phyloP scores from a whole-genome alignment of 2,113 vertebrate species.

The Puntigrus tetrazona region DNA sequence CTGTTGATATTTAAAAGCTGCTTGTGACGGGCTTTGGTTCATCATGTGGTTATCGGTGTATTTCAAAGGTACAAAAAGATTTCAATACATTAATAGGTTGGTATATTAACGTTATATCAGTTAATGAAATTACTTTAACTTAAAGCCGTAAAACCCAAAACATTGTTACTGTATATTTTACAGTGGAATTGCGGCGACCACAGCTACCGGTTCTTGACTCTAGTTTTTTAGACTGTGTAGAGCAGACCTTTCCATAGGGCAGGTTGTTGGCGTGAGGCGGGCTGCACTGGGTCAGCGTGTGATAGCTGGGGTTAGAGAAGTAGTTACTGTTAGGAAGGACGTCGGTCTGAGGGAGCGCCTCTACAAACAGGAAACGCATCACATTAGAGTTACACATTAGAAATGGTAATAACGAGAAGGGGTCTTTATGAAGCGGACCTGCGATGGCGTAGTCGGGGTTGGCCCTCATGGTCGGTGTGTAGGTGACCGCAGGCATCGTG shows the following conservation, averaged over 20 bases:
- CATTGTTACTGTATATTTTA: no score
- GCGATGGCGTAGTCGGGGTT: conserved; percentile 83
- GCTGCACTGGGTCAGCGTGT: conserved; percentile 87
- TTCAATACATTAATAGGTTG: no score
- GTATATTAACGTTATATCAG: no score
- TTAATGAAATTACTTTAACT: no score
- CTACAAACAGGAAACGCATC: conserved; percentile 68
- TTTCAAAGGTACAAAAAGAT: no score
- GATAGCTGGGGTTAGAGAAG: conserved; percentile 97
- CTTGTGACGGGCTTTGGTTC: no score
- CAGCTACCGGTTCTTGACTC: no score
- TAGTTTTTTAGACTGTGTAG: no score
- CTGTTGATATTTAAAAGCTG: no score
- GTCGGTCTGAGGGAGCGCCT: conserved; percentile 80
- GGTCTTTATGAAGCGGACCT: conserved; percentile 67
- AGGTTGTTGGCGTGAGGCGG: conserved; percentile 78
- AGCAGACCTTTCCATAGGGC: conserved; percentile 80
- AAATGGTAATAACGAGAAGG: neutral
- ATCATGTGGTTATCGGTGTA: no score
- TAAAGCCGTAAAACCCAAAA: no score
- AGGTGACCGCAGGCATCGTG: conserved; percentile 87
- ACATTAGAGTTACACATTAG: neutral
- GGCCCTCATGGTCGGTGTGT: conserved; percentile 88
- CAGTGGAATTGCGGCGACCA: no score
- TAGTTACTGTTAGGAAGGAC: conserved; percentile 88